Evolutionary conservation across 1,140 invertebrate species (phyloP).

Genomic region (Charaxes varanes): DNA sequence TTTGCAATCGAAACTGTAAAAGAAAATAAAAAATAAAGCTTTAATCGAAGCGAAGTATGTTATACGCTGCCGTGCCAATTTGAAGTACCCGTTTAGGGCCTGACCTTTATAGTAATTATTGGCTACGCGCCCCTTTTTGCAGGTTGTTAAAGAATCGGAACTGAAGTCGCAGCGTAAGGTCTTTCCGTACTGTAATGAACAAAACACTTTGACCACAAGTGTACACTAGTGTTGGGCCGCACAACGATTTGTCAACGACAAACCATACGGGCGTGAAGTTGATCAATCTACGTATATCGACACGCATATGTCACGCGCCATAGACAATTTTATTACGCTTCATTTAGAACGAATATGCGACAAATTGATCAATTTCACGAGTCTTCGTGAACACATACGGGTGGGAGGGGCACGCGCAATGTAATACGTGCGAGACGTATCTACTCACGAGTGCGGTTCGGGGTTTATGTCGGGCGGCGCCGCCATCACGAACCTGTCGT

Average conservation of each 20-base stretch:
- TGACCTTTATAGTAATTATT: conserved; percentile 85
- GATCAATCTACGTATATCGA: conserved; percentile 8
- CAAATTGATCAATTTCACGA: conserved; percentile 17
- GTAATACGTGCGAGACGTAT: conserved; percentile 26
- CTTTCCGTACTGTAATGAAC: conserved; percentile 90
- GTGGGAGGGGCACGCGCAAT: conserved; percentile 37
- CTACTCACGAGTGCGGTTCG: conserved; percentile 71
- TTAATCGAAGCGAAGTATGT: conserved; percentile 67
- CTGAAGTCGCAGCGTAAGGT: conserved; percentile 91
- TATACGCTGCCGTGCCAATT: conserved; percentile 60
- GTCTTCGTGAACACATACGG: conserved; percentile 2
- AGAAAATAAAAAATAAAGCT: conserved; percentile 51
- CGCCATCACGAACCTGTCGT: conserved; percentile 42
- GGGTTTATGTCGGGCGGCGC: conserved; percentile 57
- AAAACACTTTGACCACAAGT: conserved; percentile 56
- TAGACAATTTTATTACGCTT: neutral
- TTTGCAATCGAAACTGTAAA: conserved; percentile 56
- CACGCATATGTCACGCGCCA: conserved; percentile 1
- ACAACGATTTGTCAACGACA: conserved; percentile 7
- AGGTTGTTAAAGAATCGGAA: conserved; percentile 95
- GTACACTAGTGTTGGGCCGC: conserved; percentile 24
- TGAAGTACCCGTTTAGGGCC: conserved; percentile 80
- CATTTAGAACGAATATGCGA: neutral
- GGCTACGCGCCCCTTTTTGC: conserved; percentile 87
- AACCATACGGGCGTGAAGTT: conserved; percentile 10